Evolutionary conservation across 1,140 invertebrate species (phyloP), one percentile per base, ranked within the genome.

Genomic region (honey bee (Apis mellifera)): DNA sequence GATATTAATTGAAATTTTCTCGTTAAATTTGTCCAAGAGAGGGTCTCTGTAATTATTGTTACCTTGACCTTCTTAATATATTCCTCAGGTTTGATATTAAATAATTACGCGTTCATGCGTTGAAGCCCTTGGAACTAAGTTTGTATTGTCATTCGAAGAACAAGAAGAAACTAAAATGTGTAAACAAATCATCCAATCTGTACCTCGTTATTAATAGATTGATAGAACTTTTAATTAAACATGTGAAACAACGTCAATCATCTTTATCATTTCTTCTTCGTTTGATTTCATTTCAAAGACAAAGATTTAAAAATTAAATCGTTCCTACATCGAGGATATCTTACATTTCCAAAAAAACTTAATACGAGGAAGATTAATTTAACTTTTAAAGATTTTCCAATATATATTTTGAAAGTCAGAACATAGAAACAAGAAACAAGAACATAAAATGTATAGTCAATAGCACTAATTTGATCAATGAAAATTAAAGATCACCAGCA

Each of bases 251-350:
- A 55, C 21, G 23, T n/a, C n/a, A 9, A 66, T 70, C 50, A n/a
- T 15, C n/a, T n/a, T 32, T 21, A 42, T 2, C 19, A 54, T 13
- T 55, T 9, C 15, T 15, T 55, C 23, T 3, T 64, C 54, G 54
- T 52, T 76, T 76, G 62, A 15, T 26, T 17, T 13, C 21, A 23
- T 68, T 50, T 50, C 1, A 70, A 54, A 54, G 48, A 70, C 13
- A n/a, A 73, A 21, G 19, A 48, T 59, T 68, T 69, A 69, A 65
- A 65, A 76, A 62, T 76, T 64, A 65, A 54, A 54, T 32, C 74
- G 48, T 48, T 60, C 50, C 13, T 48, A 13, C 5, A n/a, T 19
- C 9, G 12, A 26, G n/a, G 19, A 1, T 62, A 19, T 12, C 59
- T 13, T 32, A 11, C 9, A 55, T 48, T 15, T 12, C 19, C 19